Percentiles rank a stretch among this genome's conserved stretches.
These are phyloP conservation scores for Spialia ferax DNA, from an alignment of 2,888 invertebrate genomes.

Conservation along the genomic window DNA sequence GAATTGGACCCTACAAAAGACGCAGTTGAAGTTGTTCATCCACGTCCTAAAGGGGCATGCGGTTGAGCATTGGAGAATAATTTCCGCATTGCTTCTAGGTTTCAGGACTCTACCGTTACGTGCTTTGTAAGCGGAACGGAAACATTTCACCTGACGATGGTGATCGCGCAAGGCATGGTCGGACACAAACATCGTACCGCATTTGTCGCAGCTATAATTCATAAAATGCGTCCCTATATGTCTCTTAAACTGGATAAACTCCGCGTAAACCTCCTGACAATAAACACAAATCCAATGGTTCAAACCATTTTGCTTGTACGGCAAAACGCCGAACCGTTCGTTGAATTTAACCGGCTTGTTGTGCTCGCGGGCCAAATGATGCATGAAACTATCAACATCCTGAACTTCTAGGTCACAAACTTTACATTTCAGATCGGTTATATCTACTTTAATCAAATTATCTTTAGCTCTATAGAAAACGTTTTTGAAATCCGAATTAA, in stretches of 20 bases:
- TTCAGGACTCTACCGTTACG: conserved; percentile 71
- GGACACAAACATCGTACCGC: conserved; percentile 75
- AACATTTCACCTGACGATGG: conserved; percentile 76
- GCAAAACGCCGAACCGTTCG: conserved; percentile 73
- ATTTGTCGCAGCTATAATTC: conserved; percentile 76
- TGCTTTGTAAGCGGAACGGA: conserved; percentile 72
- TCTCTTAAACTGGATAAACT: conserved; percentile 72
- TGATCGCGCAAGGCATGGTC: conserved; percentile 75
- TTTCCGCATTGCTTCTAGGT: conserved; percentile 75
- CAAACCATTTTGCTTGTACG: conserved; percentile 68
- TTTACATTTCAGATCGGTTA: conserved; percentile 75
- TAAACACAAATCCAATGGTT: conserved; percentile 72
- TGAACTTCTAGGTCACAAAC: conserved; percentile 64
- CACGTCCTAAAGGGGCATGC: conserved; percentile 78
- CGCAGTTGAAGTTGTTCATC: conserved; percentile 79
- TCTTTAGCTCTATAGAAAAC: conserved; percentile 78
- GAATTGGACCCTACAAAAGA: conserved; percentile 76
- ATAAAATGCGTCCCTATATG: conserved; percentile 77
- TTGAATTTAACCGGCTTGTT: conserved; percentile 74
- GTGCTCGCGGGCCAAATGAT: conserved; percentile 69
- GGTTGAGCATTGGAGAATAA: conserved; percentile 76
- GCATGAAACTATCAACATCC: conserved; percentile 72
- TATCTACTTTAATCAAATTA: conserved; percentile 77
- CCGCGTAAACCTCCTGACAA: conserved; percentile 65
- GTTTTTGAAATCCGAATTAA: conserved; percentile 70